These are phyloP conservation scores for Uropsilus gracilis DNA, from an alignment of 2,113 vertebrate species.

Conservation along the genomic window DNA sequence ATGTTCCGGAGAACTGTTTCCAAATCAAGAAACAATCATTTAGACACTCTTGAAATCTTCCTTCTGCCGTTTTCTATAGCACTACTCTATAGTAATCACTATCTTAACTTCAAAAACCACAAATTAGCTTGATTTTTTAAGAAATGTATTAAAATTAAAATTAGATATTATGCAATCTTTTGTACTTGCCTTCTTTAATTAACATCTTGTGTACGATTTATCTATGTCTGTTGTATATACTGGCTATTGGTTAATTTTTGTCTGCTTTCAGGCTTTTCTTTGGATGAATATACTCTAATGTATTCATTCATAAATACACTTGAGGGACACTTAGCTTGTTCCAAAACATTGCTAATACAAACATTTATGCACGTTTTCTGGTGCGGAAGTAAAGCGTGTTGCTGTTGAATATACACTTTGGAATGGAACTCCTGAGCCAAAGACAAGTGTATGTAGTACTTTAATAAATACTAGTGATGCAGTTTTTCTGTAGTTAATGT, in stretches of 20 bases:
- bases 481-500: not conserved
- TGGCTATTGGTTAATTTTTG: not conserved
- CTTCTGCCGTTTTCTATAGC: not conserved
- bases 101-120: not conserved
- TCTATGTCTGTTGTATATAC: not conserved
- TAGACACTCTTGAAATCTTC: not conserved
- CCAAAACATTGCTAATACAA: not conserved
- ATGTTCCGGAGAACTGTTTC: no score
- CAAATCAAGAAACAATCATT: not conserved
- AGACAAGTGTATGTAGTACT: not conserved
- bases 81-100: not conserved
- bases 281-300: not conserved
- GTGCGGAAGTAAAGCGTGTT: not conserved
- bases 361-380: not conserved
- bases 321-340: not conserved
- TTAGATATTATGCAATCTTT: not conserved
- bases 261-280: not conserved
- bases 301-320: not conserved
- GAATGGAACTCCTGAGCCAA: not conserved
- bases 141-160: not conserved
- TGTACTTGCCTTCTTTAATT: not conserved
- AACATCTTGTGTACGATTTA: not conserved
- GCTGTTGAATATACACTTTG: not conserved
- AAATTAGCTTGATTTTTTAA: not conserved
- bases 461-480: not conserved